These are phyloP conservation scores for Stichopus chloronotus DNA, from an alignment of 35 echinoderm and acorn worm genomes.

Conservation along the genomic window DNA sequence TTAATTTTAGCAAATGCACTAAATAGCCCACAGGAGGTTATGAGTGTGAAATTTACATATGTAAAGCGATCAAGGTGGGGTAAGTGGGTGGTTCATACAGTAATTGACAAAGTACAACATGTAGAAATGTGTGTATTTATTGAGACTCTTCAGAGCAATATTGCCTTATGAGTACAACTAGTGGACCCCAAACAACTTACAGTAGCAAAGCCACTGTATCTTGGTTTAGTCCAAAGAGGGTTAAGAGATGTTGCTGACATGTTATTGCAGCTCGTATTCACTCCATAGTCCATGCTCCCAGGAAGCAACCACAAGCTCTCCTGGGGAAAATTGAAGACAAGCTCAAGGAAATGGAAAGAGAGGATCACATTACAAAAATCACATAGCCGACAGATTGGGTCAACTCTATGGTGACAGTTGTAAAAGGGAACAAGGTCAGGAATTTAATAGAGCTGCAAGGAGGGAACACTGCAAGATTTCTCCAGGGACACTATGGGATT, in stretches of 20 bases:
- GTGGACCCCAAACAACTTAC: conserved; percentile 14
- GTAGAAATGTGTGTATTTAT: not conserved
- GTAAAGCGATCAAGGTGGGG: not conserved
- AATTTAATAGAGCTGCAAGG: conserved; percentile 45
- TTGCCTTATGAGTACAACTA: not conserved
- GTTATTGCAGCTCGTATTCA: too few relatives aligned
- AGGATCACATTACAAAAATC: conserved; percentile 60
- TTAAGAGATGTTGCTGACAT: too few relatives aligned
- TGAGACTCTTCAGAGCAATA: not conserved
- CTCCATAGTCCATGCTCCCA: conserved; percentile 82
- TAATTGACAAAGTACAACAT: not conserved
- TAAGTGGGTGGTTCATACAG: not conserved
- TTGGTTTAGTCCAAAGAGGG: not conserved
- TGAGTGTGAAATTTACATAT: not conserved
- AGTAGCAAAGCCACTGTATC: not conserved
- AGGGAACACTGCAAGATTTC: conserved; percentile 58
- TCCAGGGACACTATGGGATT: too few relatives aligned
- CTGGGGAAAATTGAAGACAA: conserved; percentile 35
- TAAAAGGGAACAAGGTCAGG: conserved; percentile 55
- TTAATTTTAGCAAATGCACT: not conserved
- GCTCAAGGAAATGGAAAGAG: conserved; percentile 66
- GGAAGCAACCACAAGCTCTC: conserved; percentile 54
- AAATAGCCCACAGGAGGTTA: not conserved
- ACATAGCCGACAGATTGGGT: conserved; percentile 41
- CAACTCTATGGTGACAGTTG: too few relatives aligned